Base-by-base conservation (phyloP, 2,797 vertebrate species). In the Manis pentadactyla region DNA sequence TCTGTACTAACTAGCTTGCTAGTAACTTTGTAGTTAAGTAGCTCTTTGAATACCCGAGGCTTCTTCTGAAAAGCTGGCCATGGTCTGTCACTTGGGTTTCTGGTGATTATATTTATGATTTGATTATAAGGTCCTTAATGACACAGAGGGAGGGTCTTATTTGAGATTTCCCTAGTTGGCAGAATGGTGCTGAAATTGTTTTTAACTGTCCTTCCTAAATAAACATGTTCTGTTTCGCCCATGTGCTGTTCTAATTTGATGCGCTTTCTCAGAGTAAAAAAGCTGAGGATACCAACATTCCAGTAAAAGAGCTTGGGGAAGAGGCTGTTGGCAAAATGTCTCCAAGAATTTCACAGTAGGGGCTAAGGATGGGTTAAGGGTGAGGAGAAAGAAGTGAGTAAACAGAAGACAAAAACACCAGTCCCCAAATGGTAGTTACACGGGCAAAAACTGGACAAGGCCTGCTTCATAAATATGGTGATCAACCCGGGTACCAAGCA, bases 341-440 rank as follows among this genome's bases (percentile, higher is more conserved):
- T 90, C 49, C 68, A 81, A 73, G 85, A 82, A 83, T 90, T 94
- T 84, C 84, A 46, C 42, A 86, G 74, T 82, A n/a, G 18, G 46
- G 46, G 74, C 55, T 86, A 13, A 25, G 37, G 42, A 34, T 71
- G 73, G 49, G 78, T 55, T 74, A 89, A 86, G 75, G 49, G 61
- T 51, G 66, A 51, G 57, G 87, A 93, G 59, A 61, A 9, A 74
- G 57, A 64, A 15, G 64, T 57, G 29, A 63, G 23, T 25, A 79
- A 93, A 88, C 21, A 79, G 55, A 81, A 94, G 57, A 64, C 1
- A 6, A 59, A 94, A 95, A 73, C 46, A 83, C 1, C 37, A 39
- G 42, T 69, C 11, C 53, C 69, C 42, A 79, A 46, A 75, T 79
- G 66, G 53, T 23, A 78, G 42, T 61, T 69, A 9, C 0, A n/a